Evolutionary conservation across 2,888 invertebrate species (phyloP).

Genomic region (Sminthurinus aureus): DNA sequence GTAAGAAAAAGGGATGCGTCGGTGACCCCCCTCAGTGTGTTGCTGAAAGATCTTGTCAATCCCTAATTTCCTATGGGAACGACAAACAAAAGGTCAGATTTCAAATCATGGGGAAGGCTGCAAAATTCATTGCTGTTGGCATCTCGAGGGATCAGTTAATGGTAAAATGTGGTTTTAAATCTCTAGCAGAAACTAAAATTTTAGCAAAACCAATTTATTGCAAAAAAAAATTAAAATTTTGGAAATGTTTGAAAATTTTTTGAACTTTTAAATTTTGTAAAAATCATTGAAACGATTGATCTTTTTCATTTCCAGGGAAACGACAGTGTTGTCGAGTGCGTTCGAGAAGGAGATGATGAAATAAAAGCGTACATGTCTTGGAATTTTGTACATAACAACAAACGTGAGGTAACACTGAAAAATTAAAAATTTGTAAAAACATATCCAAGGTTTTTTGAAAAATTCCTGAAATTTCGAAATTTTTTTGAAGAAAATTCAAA

Average conservation of each 20-base stretch:
- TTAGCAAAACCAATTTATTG: neutral
- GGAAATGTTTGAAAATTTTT: neutral
- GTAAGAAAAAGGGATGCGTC: constrained; percentile 43
- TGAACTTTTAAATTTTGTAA: too few relatives aligned
- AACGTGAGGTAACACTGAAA: constrained; percentile 21
- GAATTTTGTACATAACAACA: constrained; percentile 33
- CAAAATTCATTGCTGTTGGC: constrained; percentile 46
- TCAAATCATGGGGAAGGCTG: constrained; percentile 34
- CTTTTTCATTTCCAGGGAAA: constrained; percentile 37
- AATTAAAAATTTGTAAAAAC: neutral
- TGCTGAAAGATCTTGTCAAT: constrained; percentile 37
- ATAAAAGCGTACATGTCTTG: constrained; percentile 48
- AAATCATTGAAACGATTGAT: too few relatives aligned
- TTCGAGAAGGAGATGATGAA: constrained; percentile 32
- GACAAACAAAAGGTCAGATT: constrained; percentile 42
- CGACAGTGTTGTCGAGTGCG: constrained; percentile 52
- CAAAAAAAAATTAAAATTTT: neutral
- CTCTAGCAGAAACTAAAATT: neutral
- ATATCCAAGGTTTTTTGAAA: neutral
- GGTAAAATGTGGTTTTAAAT: too few relatives aligned
- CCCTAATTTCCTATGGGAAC: constrained; percentile 40
- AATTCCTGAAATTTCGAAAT: neutral
- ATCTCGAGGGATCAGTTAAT: constrained; percentile 44
- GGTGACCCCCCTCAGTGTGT: constrained; percentile 46
- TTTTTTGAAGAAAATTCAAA: constrained; percentile 24